A percentile compares a stretch with the other conserved stretches of the same genome.
Conservation (phyloP, 37 sponge, comb jelly and placozoan species). For the Tethya wilhelma region DNA sequence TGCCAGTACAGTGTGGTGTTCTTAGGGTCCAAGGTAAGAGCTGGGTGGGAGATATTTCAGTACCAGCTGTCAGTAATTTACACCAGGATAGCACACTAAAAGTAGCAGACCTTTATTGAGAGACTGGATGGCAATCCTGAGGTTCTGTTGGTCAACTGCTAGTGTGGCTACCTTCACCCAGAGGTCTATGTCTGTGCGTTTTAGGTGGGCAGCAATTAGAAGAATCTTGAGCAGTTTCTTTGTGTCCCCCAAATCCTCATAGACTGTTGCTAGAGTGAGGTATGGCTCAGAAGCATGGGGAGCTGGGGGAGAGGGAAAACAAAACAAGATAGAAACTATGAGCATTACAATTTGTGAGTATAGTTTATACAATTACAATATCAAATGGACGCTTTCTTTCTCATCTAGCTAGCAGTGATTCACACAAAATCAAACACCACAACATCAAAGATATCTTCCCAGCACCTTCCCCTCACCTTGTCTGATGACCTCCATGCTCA, state of each 20-base stretch:
- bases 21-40: constrained; percentile 24
- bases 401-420: too few species aligned
- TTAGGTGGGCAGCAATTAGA: constrained; percentile 80
- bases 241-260: constrained; percentile 78
- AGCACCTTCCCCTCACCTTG: constrained; percentile 88
- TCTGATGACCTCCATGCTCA: constrained; percentile 91
- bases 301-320: constrained; percentile 57
- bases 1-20: constrained; percentile 59
- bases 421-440: too few species aligned
- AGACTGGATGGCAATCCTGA: constrained; percentile 56
- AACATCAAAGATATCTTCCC: too few species aligned
- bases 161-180: constrained; percentile 76
- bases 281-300: constrained; percentile 85
- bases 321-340: too few species aligned
- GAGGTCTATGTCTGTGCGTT: constrained; percentile 61
- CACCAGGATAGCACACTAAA: too few species aligned
- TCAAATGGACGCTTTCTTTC: too few species aligned
- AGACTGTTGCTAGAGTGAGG: constrained; percentile 81
- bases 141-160: constrained; percentile 58
- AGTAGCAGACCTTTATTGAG: constrained; percentile 72
- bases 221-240: constrained; percentile 78
- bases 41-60: too few species aligned
- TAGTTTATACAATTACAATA: too few species aligned
- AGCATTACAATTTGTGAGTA: too few species aligned
- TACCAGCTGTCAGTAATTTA: too few species aligned